Conservation (phyloP, 2,888 invertebrate species). For the Orthosia incerta region DNA sequence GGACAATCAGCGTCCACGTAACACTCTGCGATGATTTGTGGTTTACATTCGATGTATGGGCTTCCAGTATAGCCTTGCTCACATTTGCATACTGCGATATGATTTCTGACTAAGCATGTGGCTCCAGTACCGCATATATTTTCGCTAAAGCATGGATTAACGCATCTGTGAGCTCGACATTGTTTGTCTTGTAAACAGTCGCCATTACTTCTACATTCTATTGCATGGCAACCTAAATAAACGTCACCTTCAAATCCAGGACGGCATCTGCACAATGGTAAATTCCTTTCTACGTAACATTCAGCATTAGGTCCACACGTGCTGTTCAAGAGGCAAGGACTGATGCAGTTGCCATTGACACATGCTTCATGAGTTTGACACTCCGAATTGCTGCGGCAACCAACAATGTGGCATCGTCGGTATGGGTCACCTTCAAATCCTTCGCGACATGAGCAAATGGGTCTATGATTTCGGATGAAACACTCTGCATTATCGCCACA, state of each 20-base stretch:
- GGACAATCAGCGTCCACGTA: slow-evolving; percentile 96
- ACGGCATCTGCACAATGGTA: slow-evolving; percentile 95
- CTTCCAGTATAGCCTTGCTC: slow-evolving; percentile 94
- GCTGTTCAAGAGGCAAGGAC: slow-evolving; percentile 95
- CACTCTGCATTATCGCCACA: slow-evolving; percentile 97
- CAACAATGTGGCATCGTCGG: slow-evolving; percentile 94
- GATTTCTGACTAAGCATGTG: slow-evolving; percentile 95
- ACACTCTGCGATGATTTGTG: slow-evolving; percentile 94
- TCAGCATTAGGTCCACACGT: slow-evolving; percentile 96
- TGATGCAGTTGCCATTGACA: slow-evolving; percentile 95
- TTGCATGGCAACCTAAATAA: slow-evolving; percentile 93
- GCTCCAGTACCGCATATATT: slow-evolving; percentile 95
- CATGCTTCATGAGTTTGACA: slow-evolving; percentile 96
- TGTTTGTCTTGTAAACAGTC: slow-evolving; percentile 96
- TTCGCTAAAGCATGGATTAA: slow-evolving; percentile 95
- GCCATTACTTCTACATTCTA: slow-evolving; percentile 96
- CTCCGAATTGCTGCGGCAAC: slow-evolving; percentile 95
- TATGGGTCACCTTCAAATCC: slow-evolving; percentile 97
- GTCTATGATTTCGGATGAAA: slow-evolving; percentile 95
- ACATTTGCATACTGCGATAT: slow-evolving; percentile 96
- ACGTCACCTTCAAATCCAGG: slow-evolving; percentile 96
- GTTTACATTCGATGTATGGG: slow-evolving; percentile 95
- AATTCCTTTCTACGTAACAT: slow-evolving; percentile 94
- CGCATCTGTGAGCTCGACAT: slow-evolving; percentile 96
- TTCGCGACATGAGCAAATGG: slow-evolving; percentile 96